These are phyloP conservation scores for Pseudococcus longispinus DNA, from an alignment of 2,888 invertebrate genomes.

Conservation along the genomic window DNA sequence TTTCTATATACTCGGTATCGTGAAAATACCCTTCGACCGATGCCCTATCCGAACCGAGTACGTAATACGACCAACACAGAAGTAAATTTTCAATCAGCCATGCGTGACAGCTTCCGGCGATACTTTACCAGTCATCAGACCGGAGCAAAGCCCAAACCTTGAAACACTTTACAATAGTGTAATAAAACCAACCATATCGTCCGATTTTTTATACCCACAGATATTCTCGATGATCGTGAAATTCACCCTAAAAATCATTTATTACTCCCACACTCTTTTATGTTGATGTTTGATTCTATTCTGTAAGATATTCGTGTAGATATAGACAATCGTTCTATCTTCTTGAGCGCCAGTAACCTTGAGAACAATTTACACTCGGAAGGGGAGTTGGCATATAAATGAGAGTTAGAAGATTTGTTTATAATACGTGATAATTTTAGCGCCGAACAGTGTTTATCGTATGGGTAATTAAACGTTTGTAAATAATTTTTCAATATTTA, in stretches of 20 bases:
- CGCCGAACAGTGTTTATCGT: neutral
- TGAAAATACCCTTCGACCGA: constrained; percentile 1
- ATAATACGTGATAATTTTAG: neutral
- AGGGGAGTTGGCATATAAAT: neutral
- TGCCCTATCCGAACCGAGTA: neutral
- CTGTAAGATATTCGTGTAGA: neutral
- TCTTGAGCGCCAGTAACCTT: neutral
- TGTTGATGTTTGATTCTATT: neutral
- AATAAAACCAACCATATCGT: constrained; percentile 47
- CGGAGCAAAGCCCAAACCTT: constrained; percentile 52
- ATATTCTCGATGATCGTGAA: neutral
- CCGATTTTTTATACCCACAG: neutral
- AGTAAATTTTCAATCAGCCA: constrained; percentile 47
- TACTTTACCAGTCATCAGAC: constrained; percentile 49
- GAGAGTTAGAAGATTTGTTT: neutral
- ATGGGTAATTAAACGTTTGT: neutral
- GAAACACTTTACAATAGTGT: constrained; percentile 46
- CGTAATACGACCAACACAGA: neutral
- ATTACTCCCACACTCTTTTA: neutral
- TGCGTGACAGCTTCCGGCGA: constrained; percentile 53
- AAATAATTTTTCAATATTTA: neutral
- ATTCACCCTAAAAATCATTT: constrained; percentile 26
- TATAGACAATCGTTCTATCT: neutral
- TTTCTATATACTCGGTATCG: neutral
- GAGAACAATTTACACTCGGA: neutral